Evolutionary conservation across 2,797 vertebrate genomes (phyloP).

Genomic region (Neostethus bicornis): DNA sequence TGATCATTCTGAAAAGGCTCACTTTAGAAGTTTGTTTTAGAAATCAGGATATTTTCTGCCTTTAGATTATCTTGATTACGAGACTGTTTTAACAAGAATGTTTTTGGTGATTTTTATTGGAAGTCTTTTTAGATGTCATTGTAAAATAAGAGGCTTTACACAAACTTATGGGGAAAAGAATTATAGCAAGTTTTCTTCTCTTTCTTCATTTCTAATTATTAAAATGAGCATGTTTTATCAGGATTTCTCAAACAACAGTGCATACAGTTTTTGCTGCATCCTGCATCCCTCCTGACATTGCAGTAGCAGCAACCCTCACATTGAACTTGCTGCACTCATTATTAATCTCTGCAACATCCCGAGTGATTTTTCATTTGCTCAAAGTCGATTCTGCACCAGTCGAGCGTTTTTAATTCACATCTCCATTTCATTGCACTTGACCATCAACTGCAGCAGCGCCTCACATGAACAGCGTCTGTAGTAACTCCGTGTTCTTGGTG

Average conservation of each 20-base stretch:
- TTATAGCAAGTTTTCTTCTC: neutral
- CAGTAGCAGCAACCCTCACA: slow-evolving; percentile 5
- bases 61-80: too few relatives aligned
- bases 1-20: too few relatives aligned
- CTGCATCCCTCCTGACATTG: slow-evolving; percentile 25
- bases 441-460: slow-evolving; percentile 41
- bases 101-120: too few relatives aligned
- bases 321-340: slow-evolving; percentile 46
- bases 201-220: neutral
- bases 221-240: neutral
- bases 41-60: too few relatives aligned
- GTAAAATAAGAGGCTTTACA: too few relatives aligned
- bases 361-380: slow-evolving; percentile 8
- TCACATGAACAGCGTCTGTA: slow-evolving; percentile 54
- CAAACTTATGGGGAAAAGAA: neutral
- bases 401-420: slow-evolving; percentile 36
- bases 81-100: too few relatives aligned
- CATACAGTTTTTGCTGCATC: slow-evolving; percentile 34
- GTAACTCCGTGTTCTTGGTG: slow-evolving; percentile 38
- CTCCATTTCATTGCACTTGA: slow-evolving; percentile 37
- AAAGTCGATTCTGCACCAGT: slow-evolving; percentile 38
- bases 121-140: too few relatives aligned
- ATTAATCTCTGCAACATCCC: slow-evolving; percentile 8
- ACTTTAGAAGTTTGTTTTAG: too few relatives aligned
- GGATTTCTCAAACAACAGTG: neutral